phyloP scores from a whole-genome alignment of 2,797 vertebrate species.

The Cyprinodon diabolis region DNA sequence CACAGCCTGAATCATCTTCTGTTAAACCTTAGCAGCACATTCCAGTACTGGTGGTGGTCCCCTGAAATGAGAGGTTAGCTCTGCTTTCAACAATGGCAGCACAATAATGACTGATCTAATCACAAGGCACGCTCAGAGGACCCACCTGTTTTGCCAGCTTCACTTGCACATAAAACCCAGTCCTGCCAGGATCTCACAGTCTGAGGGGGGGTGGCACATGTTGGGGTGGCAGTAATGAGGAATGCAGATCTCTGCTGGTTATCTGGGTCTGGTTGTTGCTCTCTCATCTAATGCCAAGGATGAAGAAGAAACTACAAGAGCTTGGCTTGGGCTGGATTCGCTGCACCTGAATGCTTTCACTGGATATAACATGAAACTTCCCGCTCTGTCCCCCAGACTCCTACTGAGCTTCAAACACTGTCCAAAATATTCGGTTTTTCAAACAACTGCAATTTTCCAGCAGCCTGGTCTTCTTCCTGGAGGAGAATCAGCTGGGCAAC shows the following conservation, averaged over 20 bases:
- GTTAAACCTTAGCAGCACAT: slow-evolving; percentile 56
- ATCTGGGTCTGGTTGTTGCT: slow-evolving; percentile 54
- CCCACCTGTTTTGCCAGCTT: slow-evolving; percentile 69
- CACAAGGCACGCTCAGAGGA: slow-evolving; percentile 56
- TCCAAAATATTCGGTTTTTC: slow-evolving; percentile 71
- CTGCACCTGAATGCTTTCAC: slow-evolving; percentile 79
- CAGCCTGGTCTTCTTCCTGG: slow-evolving; percentile 45
- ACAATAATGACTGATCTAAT: slow-evolving; percentile 71
- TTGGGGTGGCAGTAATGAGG: slow-evolving; percentile 63
- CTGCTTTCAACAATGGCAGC: slow-evolving; percentile 57
- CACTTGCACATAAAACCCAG: slow-evolving; percentile 46
- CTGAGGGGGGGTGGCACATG: slow-evolving; percentile 62
- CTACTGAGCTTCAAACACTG: slow-evolving; percentile 2
- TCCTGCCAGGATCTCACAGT: slow-evolving; percentile 53
- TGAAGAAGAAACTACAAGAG: slow-evolving; percentile 26
- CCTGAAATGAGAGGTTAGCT: slow-evolving; percentile 57
- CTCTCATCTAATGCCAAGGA: slow-evolving; percentile 77
- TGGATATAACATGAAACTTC: slow-evolving; percentile 65
- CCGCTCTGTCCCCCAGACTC: slow-evolving; percentile 13
- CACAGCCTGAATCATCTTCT: slow-evolving; percentile 53
- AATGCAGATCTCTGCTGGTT: slow-evolving; percentile 57
- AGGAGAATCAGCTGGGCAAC: slow-evolving; percentile 58
- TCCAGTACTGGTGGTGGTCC: slow-evolving; percentile 66
- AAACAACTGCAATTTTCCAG: slow-evolving; percentile 75
- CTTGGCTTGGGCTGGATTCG: slow-evolving; percentile 42